Base-by-base conservation (phyloP, 2,113 vertebrate species). In the Neodon shergylaensis region DNA sequence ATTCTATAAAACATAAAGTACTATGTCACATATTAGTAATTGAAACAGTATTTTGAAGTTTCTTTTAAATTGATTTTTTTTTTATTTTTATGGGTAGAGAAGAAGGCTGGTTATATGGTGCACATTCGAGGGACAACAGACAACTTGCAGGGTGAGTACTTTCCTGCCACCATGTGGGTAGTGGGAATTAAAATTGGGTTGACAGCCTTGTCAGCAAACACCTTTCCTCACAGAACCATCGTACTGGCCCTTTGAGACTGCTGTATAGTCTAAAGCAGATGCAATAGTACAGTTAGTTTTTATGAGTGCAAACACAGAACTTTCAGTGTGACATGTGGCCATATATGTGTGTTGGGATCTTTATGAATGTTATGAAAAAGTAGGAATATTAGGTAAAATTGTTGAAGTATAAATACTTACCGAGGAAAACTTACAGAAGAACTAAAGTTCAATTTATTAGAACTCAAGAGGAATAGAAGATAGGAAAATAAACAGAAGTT, bases 1-100 rank as follows among this genome's bases (percentile, higher is more conserved):
- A 89, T 94, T 83, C 77, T n/a, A 26, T 44, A 94, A 78, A 83
- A 92, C 66, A 13, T 54, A 0, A 44, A 92, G 92, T 92, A 22
- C 0, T 1, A 42, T 6, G 0, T 14, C 79, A 72, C 1, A 66
- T 77, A 76, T 7, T 79, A 70, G 7, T 70, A 79, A 66, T 16
- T 84, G 26, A 87, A 95, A 88, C 33, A 88, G 0, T 4, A 13
- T 28, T 24, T 85, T 83, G 4, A 7, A 91, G 76, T 33, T 83
- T 70, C 49, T 66, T 86, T 92, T 65, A 61, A 85, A 1, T 7
- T 44, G 36, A 26, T 84, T 42, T 74, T 73, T 42, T 42, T 13
- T 13, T 58, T 54, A 54, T 54, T 81, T 58, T 22, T 82, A 7
- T 39, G 36, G 1, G 5, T 28, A 24, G 24, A 28, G 81, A 61